Conservation (phyloP, 2,888 invertebrate species). For the Archips crataeganus region DNA sequence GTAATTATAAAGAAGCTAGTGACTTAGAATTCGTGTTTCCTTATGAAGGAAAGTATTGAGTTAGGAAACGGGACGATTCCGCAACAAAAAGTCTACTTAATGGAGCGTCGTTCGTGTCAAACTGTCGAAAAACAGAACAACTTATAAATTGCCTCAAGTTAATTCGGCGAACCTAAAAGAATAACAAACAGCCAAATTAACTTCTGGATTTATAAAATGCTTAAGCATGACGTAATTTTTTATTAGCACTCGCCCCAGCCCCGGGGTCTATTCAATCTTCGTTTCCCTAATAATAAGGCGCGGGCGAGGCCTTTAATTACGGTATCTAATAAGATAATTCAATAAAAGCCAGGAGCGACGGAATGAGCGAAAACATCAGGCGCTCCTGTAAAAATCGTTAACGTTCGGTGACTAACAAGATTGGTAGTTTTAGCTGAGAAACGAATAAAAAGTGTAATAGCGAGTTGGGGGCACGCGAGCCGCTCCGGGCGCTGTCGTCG, state of each 20-base stretch:
- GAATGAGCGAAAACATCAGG: slow-evolving; percentile 1
- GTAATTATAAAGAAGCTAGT: too few species aligned
- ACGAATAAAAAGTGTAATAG: neutral
- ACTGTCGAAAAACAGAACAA: neutral
- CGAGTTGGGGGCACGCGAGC: neutral
- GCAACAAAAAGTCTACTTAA: neutral
- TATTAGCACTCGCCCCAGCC: neutral
- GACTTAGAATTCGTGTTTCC: too few species aligned
- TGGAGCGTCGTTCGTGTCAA: neutral
- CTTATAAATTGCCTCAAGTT: slow-evolving; percentile 5
- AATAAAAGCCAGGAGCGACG: slow-evolving; percentile 2
- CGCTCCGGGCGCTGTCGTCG: neutral
- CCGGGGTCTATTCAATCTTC: slow-evolving; percentile 11
- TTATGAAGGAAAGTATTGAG: too few species aligned
- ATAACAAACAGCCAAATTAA: slow-evolving; percentile 4
- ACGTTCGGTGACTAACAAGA: slow-evolving; percentile 1
- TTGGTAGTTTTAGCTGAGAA: neutral
- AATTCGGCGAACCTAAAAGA: neutral
- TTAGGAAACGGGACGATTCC: neutral
- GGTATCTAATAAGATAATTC: slow-evolving; percentile 17
- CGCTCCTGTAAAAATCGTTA: slow-evolving; percentile 4
- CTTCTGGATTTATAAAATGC: neutral
- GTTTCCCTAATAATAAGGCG: slow-evolving; percentile 7
- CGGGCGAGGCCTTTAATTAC: slow-evolving; percentile 13
- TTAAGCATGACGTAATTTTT: slow-evolving; percentile 6